These are phyloP conservation scores for Medauroidea extradentata DNA, from an alignment of 1,140 invertebrate genomes.

Conservation along the genomic window DNA sequence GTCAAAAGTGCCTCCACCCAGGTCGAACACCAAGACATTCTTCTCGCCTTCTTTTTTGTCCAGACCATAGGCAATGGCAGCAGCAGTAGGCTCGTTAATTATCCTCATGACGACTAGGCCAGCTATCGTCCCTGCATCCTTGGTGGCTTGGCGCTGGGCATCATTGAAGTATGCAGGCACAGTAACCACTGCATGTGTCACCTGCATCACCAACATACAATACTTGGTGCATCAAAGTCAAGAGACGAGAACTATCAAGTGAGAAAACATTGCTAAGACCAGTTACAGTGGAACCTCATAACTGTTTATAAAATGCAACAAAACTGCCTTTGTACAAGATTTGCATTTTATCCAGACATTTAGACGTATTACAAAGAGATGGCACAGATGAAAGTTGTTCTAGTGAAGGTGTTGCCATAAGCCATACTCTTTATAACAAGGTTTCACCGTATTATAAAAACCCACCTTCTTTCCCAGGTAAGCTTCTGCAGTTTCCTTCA, in stretches of 20 bases:
- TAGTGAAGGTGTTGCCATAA: too few relatives aligned
- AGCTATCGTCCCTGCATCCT: constrained; percentile 84
- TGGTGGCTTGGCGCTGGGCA: constrained; percentile 95
- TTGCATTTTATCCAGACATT: too few relatives aligned
- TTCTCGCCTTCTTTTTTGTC: constrained; percentile 95
- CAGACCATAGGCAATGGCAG: constrained; percentile 98
- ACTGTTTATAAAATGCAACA: too few relatives aligned
- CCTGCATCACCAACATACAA: too few relatives aligned
- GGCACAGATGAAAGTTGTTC: too few relatives aligned
- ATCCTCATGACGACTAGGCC: constrained; percentile 98
- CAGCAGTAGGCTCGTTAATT: constrained; percentile 99
- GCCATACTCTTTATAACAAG: too few relatives aligned
- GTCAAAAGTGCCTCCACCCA: constrained; percentile 99
- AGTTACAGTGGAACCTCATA: too few relatives aligned
- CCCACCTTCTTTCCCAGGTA: constrained; percentile 83
- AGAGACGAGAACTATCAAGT: too few relatives aligned
- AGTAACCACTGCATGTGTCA: constrained; percentile 98
- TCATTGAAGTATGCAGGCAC: constrained; percentile 99
- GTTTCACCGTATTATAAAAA: background rate
- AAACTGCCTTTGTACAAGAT: too few relatives aligned
- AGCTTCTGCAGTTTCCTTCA: constrained; percentile 98
- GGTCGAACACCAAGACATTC: constrained; percentile 98
- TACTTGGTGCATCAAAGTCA: too few relatives aligned
- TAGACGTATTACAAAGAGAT: too few relatives aligned
- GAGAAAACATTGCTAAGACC: too few relatives aligned